Evolutionary conservation across 2,797 vertebrate species (phyloP).

Genomic region (Odontamblyopus lacepedii): DNA sequence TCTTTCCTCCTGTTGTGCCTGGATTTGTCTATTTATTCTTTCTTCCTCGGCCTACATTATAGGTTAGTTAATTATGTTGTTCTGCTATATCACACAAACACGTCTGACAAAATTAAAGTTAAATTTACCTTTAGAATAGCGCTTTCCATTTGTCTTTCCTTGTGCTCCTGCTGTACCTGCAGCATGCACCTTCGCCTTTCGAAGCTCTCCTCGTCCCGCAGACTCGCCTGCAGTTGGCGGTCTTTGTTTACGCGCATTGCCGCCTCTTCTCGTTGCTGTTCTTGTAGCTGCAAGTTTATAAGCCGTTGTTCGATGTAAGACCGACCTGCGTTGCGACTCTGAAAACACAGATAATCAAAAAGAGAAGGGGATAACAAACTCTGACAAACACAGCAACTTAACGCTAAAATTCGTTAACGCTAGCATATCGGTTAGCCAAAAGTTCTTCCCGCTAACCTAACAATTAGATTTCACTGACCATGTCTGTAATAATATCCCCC

Average conservation of each 20-base stretch:
- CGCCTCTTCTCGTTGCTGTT: constrained; percentile 67
- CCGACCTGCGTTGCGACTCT: constrained; percentile 45
- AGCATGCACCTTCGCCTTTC: constrained; percentile 71
- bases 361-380: background rate
- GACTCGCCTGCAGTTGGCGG: constrained; percentile 46
- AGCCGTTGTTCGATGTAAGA: constrained; percentile 59
- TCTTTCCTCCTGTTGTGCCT: constrained; percentile 84
- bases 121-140: constrained; percentile 68
- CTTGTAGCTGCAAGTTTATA: constrained; percentile 49
- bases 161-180: constrained; percentile 76
- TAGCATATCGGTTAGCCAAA: background rate
- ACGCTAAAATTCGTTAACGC: background rate
- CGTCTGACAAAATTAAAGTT: background rate
- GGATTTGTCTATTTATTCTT: constrained; percentile 59
- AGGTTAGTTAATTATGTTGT: background rate
- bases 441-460: constrained; percentile 16
- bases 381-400: background rate
- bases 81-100: background rate
- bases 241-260: constrained; percentile 57
- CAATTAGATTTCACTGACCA: constrained; percentile 40
- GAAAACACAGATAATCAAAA: background rate
- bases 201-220: constrained; percentile 66
- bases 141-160: constrained; percentile 78
- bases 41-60: constrained; percentile 80
- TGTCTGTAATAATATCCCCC: constrained; percentile 18